Conservation (phyloP, 2,888 invertebrate species). For the Thereva nobilitata region DNA sequence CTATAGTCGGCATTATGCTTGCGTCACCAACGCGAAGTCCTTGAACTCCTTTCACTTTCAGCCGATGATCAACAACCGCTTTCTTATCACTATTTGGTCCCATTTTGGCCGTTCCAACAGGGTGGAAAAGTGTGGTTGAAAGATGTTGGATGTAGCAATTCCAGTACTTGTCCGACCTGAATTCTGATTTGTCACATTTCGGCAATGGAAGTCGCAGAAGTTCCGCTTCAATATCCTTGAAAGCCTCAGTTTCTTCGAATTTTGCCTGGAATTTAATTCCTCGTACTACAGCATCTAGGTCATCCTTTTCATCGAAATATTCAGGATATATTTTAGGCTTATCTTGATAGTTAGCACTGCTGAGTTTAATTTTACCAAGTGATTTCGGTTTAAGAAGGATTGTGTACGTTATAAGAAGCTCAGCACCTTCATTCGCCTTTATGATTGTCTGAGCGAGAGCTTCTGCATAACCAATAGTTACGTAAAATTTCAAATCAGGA, state of each 20-base stretch:
- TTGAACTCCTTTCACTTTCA: slow-evolving; percentile 63
- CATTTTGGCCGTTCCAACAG: slow-evolving; percentile 73
- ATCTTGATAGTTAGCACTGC: slow-evolving; percentile 60
- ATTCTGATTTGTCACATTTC: slow-evolving; percentile 37
- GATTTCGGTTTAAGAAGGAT: slow-evolving; percentile 59
- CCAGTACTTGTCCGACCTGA: slow-evolving; percentile 60
- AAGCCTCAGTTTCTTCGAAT: slow-evolving; percentile 46
- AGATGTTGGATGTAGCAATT: slow-evolving; percentile 63
- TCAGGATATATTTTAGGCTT: slow-evolving; percentile 69
- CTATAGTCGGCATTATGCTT: slow-evolving; percentile 79
- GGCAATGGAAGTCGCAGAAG: slow-evolving; percentile 42
- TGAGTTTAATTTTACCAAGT: slow-evolving; percentile 61
- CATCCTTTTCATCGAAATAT: slow-evolving; percentile 65
- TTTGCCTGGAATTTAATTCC: slow-evolving; percentile 57
- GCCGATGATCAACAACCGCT: slow-evolving; percentile 61
- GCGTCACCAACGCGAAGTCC: slow-evolving; percentile 81
- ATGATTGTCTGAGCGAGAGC: slow-evolving; percentile 53
- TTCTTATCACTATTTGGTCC: slow-evolving; percentile 59
- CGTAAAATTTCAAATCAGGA: slow-evolving; percentile 51
- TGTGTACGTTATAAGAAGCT: slow-evolving; percentile 48
- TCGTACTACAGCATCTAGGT: slow-evolving; percentile 61
- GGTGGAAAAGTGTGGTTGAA: slow-evolving; percentile 66
- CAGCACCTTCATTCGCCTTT: slow-evolving; percentile 51
- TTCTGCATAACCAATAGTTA: slow-evolving; percentile 52
- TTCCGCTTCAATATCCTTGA: slow-evolving; percentile 29